These are phyloP conservation scores for Pseudomyrmex dendroicus DNA, from an alignment of 1,140 invertebrate genomes.

Conservation along the genomic window DNA sequence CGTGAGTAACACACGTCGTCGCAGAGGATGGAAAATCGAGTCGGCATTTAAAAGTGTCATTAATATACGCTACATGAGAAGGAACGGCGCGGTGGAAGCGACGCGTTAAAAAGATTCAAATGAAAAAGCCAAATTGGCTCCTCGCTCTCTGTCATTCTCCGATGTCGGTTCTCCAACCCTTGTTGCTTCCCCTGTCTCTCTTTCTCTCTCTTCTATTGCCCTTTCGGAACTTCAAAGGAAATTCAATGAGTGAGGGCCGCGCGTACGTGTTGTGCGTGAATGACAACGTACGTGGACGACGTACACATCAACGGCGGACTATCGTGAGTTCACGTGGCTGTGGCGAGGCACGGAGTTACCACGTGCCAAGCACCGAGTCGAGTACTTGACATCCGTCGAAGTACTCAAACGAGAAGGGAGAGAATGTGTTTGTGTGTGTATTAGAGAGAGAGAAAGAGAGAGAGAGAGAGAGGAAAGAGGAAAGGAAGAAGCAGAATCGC, in stretches of 20 bases:
- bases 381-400: slow-evolving; percentile 26
- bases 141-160: background rate
- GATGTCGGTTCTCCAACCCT: background rate
- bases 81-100: background rate
- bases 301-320: too few relatives aligned
- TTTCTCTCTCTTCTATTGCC: background rate
- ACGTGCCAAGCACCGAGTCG: slow-evolving; percentile 32
- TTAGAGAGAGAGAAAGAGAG: slow-evolving; percentile 13
- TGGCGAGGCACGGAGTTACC: slow-evolving; percentile 36
- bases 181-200: background rate
- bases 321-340: background rate
- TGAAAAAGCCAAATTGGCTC: slow-evolving; percentile 48
- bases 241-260: slow-evolving; percentile 39
- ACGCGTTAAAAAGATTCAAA: slow-evolving; percentile 54
- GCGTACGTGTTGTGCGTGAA: slow-evolving; percentile 24
- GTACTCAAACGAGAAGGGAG: slow-evolving; percentile 32
- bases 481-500: slow-evolving; percentile 32
- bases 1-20: background rate
- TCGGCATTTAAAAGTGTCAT: slow-evolving; percentile 43
- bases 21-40: slow-evolving; percentile 6
- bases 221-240: slow-evolving; percentile 54
- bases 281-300: slow-evolving; percentile 29
- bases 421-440: background rate
- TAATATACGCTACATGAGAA: slow-evolving; percentile 32
- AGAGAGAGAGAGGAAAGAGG: slow-evolving; percentile 8